Percentiles rank a stretch among this genome's conserved stretches.
These are phyloP conservation scores for Dasypogon diadema DNA, from an alignment of 2,888 invertebrate species.

Conservation along the genomic window DNA sequence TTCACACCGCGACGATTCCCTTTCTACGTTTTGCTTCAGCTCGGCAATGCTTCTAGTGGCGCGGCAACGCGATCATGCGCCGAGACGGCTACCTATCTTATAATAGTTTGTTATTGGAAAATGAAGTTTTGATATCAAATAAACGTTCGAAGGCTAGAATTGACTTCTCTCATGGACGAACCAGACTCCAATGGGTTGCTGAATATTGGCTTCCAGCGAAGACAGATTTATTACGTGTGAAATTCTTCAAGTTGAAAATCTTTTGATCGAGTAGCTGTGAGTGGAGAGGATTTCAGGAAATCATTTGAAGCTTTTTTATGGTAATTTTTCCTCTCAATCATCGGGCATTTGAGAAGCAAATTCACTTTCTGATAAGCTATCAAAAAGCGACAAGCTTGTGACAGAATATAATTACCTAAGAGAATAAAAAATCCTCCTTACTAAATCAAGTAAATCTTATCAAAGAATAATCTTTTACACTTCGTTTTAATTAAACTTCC, in stretches of 20 bases:
- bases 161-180: background rate
- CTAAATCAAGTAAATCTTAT: too few species aligned
- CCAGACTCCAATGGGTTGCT: background rate
- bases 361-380: too few species aligned
- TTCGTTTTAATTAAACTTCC: too few species aligned
- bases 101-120: background rate
- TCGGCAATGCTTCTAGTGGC: background rate
- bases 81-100: background rate
- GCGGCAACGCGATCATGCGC: background rate
- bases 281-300: too few species aligned
- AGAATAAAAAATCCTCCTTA: too few species aligned
- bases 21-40: background rate
- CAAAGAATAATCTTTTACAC: too few species aligned
- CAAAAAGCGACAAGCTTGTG: too few species aligned
- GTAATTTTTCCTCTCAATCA: too few species aligned
- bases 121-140: slow-evolving; percentile 8
- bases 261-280: too few species aligned
- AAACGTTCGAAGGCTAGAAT: slow-evolving; percentile 26
- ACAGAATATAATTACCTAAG: too few species aligned
- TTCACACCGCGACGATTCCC: background rate
- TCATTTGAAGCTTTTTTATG: too few species aligned
- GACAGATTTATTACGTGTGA: slow-evolving; percentile 39
- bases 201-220: slow-evolving; percentile 13
- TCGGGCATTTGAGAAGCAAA: too few species aligned
- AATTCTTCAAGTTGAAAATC: slow-evolving; percentile 15